Percentiles rank a stretch among this genome's conserved stretches.
These are phyloP conservation scores for Tetragnatha versicolor DNA, from an alignment of 1,140 invertebrate genomes.

Conservation along the genomic window DNA sequence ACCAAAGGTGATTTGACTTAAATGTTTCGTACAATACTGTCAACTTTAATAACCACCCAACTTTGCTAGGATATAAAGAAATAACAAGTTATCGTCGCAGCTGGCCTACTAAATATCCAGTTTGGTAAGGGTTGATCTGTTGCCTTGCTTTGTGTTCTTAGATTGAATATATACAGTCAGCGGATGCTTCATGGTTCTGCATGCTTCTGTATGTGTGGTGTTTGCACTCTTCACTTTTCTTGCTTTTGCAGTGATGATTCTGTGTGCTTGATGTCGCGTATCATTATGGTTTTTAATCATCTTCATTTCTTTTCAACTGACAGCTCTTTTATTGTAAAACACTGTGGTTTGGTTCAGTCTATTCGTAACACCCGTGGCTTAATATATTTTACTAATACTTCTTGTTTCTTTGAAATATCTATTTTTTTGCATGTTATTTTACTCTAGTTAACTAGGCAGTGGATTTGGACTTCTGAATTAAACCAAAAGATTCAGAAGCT, in stretches of 20 bases:
- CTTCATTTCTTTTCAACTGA: not conserved
- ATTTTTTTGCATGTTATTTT: no score
- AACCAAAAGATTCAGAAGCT: no score
- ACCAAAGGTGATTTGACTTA: slow-evolving; percentile 42
- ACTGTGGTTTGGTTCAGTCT: no score
- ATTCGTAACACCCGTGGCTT: no score
- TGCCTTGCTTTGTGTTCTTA: slow-evolving; percentile 55
- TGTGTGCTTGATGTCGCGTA: slow-evolving; percentile 51
- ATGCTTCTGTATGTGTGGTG: slow-evolving; percentile 46
- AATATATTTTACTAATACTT: no score
- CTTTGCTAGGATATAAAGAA: slow-evolving; percentile 54
- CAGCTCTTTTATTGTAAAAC: no score
- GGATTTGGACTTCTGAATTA: no score
- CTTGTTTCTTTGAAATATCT: no score
- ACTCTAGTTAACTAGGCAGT: no score
- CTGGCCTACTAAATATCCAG: slow-evolving; percentile 33
- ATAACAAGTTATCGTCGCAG: slow-evolving; percentile 40
- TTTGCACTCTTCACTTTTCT: slow-evolving; percentile 54
- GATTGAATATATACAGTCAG: slow-evolving; percentile 51
- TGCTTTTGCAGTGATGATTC: slow-evolving; percentile 32
- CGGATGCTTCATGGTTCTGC: slow-evolving; percentile 51
- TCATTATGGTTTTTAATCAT: not conserved
- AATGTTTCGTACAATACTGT: slow-evolving; percentile 35
- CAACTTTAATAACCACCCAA: slow-evolving; percentile 48
- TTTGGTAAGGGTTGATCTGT: slow-evolving; percentile 56